Evolutionary conservation across 2,797 vertebrate genomes (phyloP), one percentile per base, ranked within the genome.

Genomic region (Enteromius unitaeniatus): DNA sequence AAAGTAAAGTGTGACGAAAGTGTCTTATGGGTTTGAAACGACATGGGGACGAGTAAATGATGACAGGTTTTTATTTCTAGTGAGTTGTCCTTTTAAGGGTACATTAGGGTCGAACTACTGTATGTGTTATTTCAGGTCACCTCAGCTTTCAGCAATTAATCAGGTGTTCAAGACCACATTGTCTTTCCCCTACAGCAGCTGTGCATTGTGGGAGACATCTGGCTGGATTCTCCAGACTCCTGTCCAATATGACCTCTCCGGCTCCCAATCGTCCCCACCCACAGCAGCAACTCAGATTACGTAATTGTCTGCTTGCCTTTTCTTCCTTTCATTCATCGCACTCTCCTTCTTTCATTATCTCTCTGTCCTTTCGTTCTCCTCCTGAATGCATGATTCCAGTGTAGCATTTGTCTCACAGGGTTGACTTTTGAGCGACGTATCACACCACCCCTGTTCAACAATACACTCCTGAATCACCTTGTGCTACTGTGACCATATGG

Each of bases 141-240:
- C 26, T 58, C 40, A 45, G 5, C 19, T 62, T 69, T 78, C 40
- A 53, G 67, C 23, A 55, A 72, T 85, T 83, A 68, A 78, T 70
- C 42, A 86, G 64, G 31, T 31, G 23, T 68, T 53, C n/a, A n/a
- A 58, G 51, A 78, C 68, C 86, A 83, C 9, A 34, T 15, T 65
- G 53, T 83, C 82, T 78, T 82, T 86, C 42, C 42, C 73, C 47
- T 70, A 72, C 51, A 68, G 65, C 84, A 72, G 82, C 53, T 47
- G 72, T 75, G 88, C 79, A 84, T 78, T 84, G 53, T 80, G 84
- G 84, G 76, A 85, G 42, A 68, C 76, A 74, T 80, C 68, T 60
- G 47, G n/a, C 81, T 49, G 81, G 21, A 67, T 40, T 64, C 51
- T 55, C 68, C 19, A 49, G 58, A 76, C 68, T 73, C 42, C 42